Percentiles rank a stretch among this genome's conserved stretches.
Conservation (phyloP, 2,113 vertebrate genomes). For the Antigone vipio region DNA sequence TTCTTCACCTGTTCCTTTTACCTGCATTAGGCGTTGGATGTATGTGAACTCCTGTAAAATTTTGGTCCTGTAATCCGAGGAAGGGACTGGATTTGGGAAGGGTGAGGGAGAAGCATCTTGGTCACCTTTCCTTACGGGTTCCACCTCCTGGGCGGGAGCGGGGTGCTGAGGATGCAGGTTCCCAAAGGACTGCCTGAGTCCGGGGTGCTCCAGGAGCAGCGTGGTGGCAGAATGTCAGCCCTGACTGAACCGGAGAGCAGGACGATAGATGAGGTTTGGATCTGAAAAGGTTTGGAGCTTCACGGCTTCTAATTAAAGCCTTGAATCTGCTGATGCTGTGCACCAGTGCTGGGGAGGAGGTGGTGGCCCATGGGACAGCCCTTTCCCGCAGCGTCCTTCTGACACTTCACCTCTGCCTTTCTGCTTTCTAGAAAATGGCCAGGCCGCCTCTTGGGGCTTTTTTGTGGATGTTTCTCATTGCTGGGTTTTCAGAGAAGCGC, state of each 20-base stretch:
- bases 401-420: neutral
- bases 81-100: neutral
- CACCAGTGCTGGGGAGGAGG: neutral
- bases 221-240: rapidly evolving
- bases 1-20: neutral
- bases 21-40: neutral
- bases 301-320: neutral
- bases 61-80: rapidly evolving
- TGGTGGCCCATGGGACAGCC: neutral
- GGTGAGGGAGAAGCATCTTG: neutral
- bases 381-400: neutral
- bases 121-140: rapidly evolving
- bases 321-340: neutral
- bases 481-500: neutral
- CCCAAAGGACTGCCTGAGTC: neutral
- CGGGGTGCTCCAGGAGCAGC: neutral
- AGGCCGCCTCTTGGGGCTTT: neutral
- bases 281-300: neutral
- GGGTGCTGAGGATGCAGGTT: neutral
- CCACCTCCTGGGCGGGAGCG: neutral
- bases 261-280: neutral
- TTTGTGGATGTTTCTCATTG: neutral
- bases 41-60: neutral
- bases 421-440: neutral
- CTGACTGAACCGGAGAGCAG: neutral